Percentiles rank a stretch among this genome's conserved stretches.
phyloP scores from a whole-genome alignment of 1,140 invertebrate species.

The Eupristina koningsbergeri region DNA sequence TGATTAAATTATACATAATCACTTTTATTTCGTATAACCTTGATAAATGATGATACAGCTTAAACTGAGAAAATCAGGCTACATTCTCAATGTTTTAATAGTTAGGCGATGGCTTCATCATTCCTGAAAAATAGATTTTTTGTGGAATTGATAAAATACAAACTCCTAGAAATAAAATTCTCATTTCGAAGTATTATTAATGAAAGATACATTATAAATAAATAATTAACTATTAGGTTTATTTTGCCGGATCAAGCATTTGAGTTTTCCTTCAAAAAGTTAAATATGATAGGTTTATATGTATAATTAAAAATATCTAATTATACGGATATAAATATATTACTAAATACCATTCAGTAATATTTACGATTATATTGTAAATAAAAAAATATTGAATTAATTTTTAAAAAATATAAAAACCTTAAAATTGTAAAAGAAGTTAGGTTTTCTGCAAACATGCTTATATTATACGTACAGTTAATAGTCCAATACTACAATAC shows the following conservation, averaged over 20 bases:
- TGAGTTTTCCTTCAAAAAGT: no score
- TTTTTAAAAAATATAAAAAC: no score
- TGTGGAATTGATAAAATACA: background rate
- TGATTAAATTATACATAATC: background rate
- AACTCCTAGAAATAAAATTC: background rate
- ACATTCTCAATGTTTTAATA: background rate
- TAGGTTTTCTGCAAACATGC: no score
- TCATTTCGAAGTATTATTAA: background rate
- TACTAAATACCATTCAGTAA: no score
- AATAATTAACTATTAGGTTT: background rate
- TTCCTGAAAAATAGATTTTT: conserved; percentile 6
- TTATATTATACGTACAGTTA: no score
- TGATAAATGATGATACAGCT: background rate
- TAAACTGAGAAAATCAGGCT: background rate
- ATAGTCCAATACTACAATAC: no score
- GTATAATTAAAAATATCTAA: no score
- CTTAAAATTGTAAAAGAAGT: no score
- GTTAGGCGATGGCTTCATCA: background rate
- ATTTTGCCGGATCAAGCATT: background rate
- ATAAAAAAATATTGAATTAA: no score
- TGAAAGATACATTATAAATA: background rate
- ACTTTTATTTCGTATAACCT: background rate
- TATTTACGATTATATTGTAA: no score
- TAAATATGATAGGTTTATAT: no score
- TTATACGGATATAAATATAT: no score